phyloP scores from a whole-genome alignment of 2,113 vertebrate genomes.

The Actinemys pallida region DNA sequence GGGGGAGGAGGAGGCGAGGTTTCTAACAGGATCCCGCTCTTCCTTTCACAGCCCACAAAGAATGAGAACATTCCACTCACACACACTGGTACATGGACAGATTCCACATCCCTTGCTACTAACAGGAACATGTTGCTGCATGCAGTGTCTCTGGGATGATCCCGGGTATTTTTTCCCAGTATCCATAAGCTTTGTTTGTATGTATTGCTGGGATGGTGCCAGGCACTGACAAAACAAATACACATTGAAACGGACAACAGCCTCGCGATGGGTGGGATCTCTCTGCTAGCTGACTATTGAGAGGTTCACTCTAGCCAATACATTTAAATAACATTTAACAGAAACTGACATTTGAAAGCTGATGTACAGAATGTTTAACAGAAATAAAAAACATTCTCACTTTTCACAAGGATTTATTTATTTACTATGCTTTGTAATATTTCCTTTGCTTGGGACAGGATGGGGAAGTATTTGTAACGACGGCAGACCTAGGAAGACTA shows the following conservation, averaged over 20 bases:
- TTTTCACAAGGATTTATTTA: neutral
- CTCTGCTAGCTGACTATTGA: neutral
- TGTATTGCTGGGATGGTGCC: conserved; percentile 22
- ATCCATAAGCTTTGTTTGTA: neutral
- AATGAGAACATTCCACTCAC: conserved; percentile 16
- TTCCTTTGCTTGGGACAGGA: conserved; percentile 8
- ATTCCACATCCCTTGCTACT: conserved; percentile 26
- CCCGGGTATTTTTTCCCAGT: conserved; percentile 34
- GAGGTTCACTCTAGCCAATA: neutral
- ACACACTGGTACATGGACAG: neutral
- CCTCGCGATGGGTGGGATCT: neutral
- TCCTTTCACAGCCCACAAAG: conserved; percentile 38
- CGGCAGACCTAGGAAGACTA: neutral
- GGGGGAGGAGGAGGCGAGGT: conserved; percentile 38
- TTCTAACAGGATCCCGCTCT: conserved; percentile 32
- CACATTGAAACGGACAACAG: neutral
- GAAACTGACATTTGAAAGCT: neutral
- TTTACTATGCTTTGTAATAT: conserved; percentile 20
- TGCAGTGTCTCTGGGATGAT: neutral
- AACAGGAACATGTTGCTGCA: conserved; percentile 2
- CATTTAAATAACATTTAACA: neutral
- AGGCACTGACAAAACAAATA: neutral
- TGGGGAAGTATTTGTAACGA: conserved; percentile 6
- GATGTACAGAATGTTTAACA: neutral
- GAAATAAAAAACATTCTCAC: neutral